Percentiles rank a stretch among this genome's conserved stretches.
phyloP scores from a whole-genome alignment of 2,888 invertebrate genomes.

The Tachystola acroxantha region DNA sequence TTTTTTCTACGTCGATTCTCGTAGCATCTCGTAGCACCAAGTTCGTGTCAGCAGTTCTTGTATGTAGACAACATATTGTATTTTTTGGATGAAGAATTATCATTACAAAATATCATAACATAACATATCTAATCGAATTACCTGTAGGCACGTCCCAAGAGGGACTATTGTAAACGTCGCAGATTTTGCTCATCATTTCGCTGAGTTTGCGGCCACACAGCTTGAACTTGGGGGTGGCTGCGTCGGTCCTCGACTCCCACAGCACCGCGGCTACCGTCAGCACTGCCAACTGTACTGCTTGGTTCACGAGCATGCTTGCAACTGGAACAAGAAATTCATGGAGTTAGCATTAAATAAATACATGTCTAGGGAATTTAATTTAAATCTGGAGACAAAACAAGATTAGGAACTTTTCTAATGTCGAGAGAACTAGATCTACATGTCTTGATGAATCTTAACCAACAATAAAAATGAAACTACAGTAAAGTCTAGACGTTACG shows the following conservation, averaged over 20 bases:
- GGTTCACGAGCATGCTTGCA: slow-evolving; percentile 47
- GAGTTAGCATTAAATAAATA: neutral
- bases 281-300: slow-evolving; percentile 43
- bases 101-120: too few relatives aligned
- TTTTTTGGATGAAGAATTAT: too few relatives aligned
- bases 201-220: slow-evolving; percentile 64
- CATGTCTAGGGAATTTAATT: neutral
- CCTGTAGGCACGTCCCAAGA: slow-evolving; percentile 66
- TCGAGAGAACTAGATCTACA: too few relatives aligned
- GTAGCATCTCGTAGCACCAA: too few relatives aligned
- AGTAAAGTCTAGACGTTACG: too few relatives aligned
- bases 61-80: too few relatives aligned
- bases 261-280: slow-evolving; percentile 42
- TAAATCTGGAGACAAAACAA: neutral
- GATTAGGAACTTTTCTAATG: too few relatives aligned
- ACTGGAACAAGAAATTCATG: slow-evolving; percentile 8
- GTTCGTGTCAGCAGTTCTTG: too few relatives aligned
- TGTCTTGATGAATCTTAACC: too few relatives aligned
- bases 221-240: slow-evolving; percentile 46
- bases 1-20: too few relatives aligned
- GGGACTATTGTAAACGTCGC: slow-evolving; percentile 66
- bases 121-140: too few relatives aligned
- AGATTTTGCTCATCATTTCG: slow-evolving; percentile 63
- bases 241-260: slow-evolving; percentile 40
- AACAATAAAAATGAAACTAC: too few relatives aligned